phyloP scores from a whole-genome alignment of 2,888 invertebrate genomes.

The Erebia palarica region DNA sequence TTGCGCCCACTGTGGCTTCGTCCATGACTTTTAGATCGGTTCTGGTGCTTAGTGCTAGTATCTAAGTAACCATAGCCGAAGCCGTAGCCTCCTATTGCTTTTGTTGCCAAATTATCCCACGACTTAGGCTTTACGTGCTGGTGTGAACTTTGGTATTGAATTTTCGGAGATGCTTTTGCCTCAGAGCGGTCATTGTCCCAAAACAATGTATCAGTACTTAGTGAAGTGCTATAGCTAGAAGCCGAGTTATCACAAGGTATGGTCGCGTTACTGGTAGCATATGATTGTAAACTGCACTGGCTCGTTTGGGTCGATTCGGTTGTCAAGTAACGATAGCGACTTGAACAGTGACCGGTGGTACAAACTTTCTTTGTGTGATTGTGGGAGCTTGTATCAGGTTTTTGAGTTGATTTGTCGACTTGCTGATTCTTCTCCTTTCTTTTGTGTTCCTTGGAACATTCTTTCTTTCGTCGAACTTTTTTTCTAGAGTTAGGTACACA shows the following conservation, averaged over 20 bases:
- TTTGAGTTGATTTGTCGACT: constrained; percentile 73
- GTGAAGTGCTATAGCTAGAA: constrained; percentile 91
- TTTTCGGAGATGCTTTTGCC: constrained; percentile 72
- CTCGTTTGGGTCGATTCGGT: constrained; percentile 87
- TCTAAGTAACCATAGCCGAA: constrained; percentile 93
- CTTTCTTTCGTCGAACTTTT: constrained; percentile 79
- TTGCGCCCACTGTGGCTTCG: constrained; percentile 84
- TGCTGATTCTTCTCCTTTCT: constrained; percentile 83
- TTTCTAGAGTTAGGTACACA: constrained; percentile 87
- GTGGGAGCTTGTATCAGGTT: constrained; percentile 73
- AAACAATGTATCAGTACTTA: constrained; percentile 93
- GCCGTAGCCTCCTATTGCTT: constrained; percentile 92
- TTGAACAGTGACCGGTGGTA: constrained; percentile 65
- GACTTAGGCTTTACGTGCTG: constrained; percentile 89
- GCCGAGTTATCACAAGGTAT: constrained; percentile 87
- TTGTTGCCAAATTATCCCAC: constrained; percentile 94
- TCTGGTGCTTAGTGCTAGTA: constrained; percentile 75
- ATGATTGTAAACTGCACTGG: constrained; percentile 92
- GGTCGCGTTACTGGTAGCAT: constrained; percentile 89
- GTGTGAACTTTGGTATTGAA: constrained; percentile 74
- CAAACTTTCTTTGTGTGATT: constrained; percentile 72
- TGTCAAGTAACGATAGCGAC: constrained; percentile 84
- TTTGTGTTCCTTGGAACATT: constrained; percentile 84
- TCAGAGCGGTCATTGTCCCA: constrained; percentile 86
- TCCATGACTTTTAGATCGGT: constrained; percentile 73